Evolutionary conservation across 2,797 vertebrate species (phyloP).

Genomic region (Scyliorhinus canicula): DNA sequence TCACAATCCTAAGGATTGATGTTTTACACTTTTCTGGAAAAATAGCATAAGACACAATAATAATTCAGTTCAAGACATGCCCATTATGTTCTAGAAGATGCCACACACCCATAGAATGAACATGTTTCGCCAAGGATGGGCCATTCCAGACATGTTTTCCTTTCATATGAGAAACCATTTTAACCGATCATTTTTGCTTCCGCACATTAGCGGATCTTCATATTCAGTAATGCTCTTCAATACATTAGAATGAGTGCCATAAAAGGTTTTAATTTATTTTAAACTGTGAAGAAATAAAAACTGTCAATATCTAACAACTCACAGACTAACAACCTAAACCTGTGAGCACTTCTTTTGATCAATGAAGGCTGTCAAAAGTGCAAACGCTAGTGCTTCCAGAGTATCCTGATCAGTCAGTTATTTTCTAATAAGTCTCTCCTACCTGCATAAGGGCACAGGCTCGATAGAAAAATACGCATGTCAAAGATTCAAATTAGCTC

Average conservation of each 20-base stretch:
- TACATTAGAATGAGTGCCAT: too few species aligned
- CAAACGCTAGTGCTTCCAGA: neutral
- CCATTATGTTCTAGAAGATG: neutral
- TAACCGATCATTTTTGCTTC: neutral
- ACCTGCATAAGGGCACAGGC: neutral
- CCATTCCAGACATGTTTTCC: neutral
- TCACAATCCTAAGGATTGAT: neutral
- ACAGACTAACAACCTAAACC: neutral
- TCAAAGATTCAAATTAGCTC: neutral
- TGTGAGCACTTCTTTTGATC: slow-evolving; percentile 13
- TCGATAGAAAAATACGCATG: neutral
- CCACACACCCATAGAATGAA: neutral
- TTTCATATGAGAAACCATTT: neutral
- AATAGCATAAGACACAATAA: neutral
- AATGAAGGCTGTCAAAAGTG: neutral
- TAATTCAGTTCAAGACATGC: neutral
- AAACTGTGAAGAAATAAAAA: neutral
- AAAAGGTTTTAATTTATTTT: neutral
- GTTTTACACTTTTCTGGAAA: neutral
- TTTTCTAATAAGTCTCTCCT: neutral
- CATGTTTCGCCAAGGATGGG: neutral
- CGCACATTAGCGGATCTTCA: neutral
- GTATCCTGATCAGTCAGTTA: neutral
- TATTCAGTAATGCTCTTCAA: neutral
- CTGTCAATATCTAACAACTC: neutral